phyloP scores from a whole-genome alignment of 2,888 invertebrate species.

The Cremastinae sp. region DNA sequence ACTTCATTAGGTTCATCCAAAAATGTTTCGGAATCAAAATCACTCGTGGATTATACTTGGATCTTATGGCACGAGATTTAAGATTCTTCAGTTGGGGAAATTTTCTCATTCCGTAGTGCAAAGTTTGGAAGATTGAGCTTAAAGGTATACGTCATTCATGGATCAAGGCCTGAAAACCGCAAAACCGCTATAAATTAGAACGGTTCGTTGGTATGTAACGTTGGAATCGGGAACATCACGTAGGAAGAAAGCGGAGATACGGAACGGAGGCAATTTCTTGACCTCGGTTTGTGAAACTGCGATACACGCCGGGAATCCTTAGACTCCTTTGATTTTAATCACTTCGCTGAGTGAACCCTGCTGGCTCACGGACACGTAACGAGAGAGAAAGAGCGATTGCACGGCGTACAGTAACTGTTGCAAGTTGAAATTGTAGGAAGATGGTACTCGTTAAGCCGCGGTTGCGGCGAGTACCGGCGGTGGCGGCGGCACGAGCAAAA shows the following conservation, averaged over 20 bases:
- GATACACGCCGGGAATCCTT: slow-evolving; percentile 13
- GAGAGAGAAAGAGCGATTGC: slow-evolving; percentile 3
- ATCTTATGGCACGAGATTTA: no score
- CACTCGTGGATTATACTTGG: no score
- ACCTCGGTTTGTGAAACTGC: slow-evolving; percentile 22
- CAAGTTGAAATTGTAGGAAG: slow-evolving; percentile 70
- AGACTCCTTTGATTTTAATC: slow-evolving; percentile 59
- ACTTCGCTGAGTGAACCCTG: slow-evolving; percentile 41
- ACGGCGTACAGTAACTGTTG: slow-evolving; percentile 41
- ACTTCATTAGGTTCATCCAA: no score
- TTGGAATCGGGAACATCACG: neutral
- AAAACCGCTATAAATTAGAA: no score
- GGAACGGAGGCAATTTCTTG: slow-evolving; percentile 47
- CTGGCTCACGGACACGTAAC: slow-evolving; percentile 21
- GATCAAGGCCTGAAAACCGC: neutral
- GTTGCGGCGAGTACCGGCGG: slow-evolving; percentile 27
- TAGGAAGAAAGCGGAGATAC: slow-evolving; percentile 7
- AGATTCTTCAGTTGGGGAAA: no score
- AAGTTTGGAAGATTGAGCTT: no score
- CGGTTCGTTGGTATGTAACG: no score
- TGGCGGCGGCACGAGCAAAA: slow-evolving; percentile 36
- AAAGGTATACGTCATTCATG: no score
- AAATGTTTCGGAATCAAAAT: no score
- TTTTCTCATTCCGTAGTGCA: no score
- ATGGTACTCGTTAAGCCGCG: slow-evolving; percentile 68